phyloP scores from a whole-genome alignment of 1,140 invertebrate genomes.

The Elysia chlorotica region DNA sequence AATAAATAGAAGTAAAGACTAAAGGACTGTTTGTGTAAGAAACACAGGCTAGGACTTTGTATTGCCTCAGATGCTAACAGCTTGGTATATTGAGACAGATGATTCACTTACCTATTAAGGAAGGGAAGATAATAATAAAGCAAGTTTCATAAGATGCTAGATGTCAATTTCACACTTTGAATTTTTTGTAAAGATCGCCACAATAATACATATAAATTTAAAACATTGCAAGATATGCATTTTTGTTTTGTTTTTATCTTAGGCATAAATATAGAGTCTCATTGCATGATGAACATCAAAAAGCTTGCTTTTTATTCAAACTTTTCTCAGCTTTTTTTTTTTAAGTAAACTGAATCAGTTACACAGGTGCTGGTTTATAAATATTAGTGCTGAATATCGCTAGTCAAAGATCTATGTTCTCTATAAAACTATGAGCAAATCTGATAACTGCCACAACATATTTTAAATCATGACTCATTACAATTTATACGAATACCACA shows the following conservation, averaged over 20 bases:
- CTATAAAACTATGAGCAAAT: not conserved
- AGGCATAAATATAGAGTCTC: not conserved
- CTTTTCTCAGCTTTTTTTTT: not conserved
- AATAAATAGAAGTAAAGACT: not conserved
- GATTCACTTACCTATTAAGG: not conserved
- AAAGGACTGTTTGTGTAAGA: not conserved
- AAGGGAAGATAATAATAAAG: not conserved
- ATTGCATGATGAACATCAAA: not conserved
- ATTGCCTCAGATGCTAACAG: not conserved
- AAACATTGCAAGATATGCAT: not conserved
- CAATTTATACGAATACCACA: not conserved
- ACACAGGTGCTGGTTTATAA: not conserved
- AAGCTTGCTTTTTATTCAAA: not conserved
- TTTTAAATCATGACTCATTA: not conserved
- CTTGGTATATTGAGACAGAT: too few species aligned
- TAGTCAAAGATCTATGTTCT: not conserved
- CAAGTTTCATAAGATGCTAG: not conserved
- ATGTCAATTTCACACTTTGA: not conserved
- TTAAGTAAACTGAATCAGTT: not conserved
- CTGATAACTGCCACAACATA: not conserved
- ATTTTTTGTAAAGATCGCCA: not conserved
- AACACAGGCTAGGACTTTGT: not conserved
- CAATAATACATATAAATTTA: not conserved
- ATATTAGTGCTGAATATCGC: not conserved
- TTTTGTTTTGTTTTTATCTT: not conserved